Conservation (phyloP, 1,140 invertebrate genomes). For the Tetramorium parvispinum region DNA sequence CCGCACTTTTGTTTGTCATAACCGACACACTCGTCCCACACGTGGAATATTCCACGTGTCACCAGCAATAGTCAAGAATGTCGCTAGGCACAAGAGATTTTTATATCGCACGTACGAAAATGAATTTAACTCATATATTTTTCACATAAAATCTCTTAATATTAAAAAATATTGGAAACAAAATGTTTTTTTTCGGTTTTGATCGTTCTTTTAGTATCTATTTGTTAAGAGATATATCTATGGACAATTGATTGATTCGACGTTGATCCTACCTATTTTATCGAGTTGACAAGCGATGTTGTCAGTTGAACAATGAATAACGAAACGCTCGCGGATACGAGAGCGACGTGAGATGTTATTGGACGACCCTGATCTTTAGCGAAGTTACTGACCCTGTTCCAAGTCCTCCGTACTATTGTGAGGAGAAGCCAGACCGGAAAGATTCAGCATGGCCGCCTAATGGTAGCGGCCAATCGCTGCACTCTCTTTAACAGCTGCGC, state of each 20-base stretch:
- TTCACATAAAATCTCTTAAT: background rate
- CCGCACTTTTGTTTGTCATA: constrained; percentile 36
- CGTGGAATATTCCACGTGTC: constrained; percentile 34
- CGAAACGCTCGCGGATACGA: constrained; percentile 17
- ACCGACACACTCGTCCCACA: background rate
- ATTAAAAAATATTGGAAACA: background rate
- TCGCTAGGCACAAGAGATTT: background rate
- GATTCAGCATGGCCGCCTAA: constrained; percentile 83
- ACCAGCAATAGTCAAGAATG: constrained; percentile 49
- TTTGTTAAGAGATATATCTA: constrained; percentile 4
- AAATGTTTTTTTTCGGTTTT: background rate
- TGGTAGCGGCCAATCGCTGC: constrained; percentile 79
- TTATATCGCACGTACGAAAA: background rate
- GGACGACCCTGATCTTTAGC: constrained; percentile 56
- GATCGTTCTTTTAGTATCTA: background rate
- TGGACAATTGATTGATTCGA: constrained; percentile 12
- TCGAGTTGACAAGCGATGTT: constrained; percentile 11
- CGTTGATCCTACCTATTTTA: constrained; percentile 6
- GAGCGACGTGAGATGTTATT: constrained; percentile 40
- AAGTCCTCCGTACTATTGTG: constrained; percentile 71
- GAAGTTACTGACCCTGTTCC: constrained; percentile 65
- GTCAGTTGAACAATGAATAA: constrained; percentile 40
- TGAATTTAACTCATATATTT: background rate
- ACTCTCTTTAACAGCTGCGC: constrained; percentile 83
- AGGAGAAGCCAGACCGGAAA: constrained; percentile 83